A percentile compares a stretch with the other conserved stretches of the same genome.
phyloP scores from a whole-genome alignment of 2,888 invertebrate species.

The Catonia carolina region DNA sequence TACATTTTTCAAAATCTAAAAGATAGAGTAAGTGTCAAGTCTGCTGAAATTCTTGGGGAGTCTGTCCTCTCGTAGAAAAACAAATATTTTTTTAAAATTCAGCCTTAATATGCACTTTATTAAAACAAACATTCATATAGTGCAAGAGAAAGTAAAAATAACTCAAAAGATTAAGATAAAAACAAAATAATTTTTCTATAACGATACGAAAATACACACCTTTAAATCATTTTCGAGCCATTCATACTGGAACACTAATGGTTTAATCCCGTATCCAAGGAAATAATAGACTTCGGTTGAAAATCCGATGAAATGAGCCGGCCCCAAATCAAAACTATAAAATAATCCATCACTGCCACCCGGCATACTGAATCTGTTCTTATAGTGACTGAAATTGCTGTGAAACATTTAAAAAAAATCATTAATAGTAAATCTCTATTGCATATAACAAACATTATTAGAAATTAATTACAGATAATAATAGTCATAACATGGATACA shows the following conservation, averaged over 20 bases:
- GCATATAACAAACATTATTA: background rate
- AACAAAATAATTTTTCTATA: too few relatives aligned
- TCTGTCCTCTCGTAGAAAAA: too few relatives aligned
- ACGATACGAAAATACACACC: too few relatives aligned
- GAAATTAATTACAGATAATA: too few relatives aligned
- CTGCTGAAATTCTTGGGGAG: too few relatives aligned
- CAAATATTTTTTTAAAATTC: too few relatives aligned
- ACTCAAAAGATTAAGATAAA: too few relatives aligned
- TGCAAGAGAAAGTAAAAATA: too few relatives aligned
- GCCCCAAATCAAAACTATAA: slow-evolving; percentile 85
- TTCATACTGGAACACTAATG: slow-evolving; percentile 69
- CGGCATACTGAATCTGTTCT: slow-evolving; percentile 88
- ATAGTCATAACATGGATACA: background rate
- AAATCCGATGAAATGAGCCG: slow-evolving; percentile 82
- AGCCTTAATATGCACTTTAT: too few relatives aligned
- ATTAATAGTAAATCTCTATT: slow-evolving; percentile 17
- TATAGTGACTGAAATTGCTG: slow-evolving; percentile 94
- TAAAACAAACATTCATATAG: too few relatives aligned
- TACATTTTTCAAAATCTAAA: too few relatives aligned
- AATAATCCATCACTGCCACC: slow-evolving; percentile 60
- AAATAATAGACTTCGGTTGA: slow-evolving; percentile 95
- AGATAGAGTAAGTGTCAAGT: too few relatives aligned
- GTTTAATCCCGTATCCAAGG: slow-evolving; percentile 74
- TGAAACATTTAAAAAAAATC: slow-evolving; percentile 34
- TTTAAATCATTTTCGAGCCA: slow-evolving; percentile 82